Conservation (phyloP, 2,113 vertebrate species). For the Tricholaema leucomelas region DNA sequence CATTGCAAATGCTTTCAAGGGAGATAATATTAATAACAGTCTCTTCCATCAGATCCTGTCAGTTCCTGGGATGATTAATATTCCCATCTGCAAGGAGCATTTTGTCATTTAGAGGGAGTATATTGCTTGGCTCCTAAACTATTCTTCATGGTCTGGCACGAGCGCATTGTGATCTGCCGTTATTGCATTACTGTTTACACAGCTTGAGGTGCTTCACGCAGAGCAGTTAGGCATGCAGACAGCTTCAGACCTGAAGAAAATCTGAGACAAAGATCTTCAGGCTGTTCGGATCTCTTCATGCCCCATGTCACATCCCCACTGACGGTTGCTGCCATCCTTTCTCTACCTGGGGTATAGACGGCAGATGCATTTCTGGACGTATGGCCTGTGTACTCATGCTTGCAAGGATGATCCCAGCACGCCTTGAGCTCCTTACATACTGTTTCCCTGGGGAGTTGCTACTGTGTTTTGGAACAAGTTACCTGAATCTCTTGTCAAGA, state of each 20-base stretch:
- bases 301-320: not conserved
- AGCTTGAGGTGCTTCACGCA: constrained; percentile 51
- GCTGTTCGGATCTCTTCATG: not conserved
- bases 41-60: constrained; percentile 51
- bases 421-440: not conserved
- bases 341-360: not conserved
- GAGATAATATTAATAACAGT: constrained; percentile 52
- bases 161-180: constrained; percentile 43
- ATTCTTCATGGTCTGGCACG: constrained; percentile 33
- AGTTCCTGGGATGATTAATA: constrained; percentile 57
- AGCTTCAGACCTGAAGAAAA: constrained; percentile 43
- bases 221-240: constrained; percentile 34
- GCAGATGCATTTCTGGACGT: not conserved
- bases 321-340: not conserved
- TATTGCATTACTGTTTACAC: constrained; percentile 57
- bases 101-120: constrained; percentile 39
- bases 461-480: not conserved
- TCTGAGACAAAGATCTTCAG: not conserved
- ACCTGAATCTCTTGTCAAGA: not conserved
- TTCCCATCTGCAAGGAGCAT: constrained; percentile 51
- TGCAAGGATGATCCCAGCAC: not conserved
- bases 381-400: not conserved
- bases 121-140: constrained; percentile 42
- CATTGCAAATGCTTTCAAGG: constrained; percentile 64
- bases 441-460: not conserved